Evolutionary conservation across 2,113 vertebrate genomes (phyloP).

Genomic region (Dicaeum eximium): DNA sequence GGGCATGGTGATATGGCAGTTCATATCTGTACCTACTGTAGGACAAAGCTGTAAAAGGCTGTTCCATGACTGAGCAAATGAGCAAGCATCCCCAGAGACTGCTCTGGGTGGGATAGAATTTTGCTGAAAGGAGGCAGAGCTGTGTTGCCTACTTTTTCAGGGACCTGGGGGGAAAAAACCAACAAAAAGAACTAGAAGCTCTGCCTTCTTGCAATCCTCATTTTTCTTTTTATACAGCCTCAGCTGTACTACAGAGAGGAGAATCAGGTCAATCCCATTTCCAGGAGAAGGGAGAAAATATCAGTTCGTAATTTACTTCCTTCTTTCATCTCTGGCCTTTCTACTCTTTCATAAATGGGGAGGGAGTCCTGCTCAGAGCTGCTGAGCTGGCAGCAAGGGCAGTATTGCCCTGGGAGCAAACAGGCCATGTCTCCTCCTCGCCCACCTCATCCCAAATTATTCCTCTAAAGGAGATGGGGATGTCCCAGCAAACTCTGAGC

Average conservation of each 20-base stretch:
- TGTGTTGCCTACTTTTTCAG: not conserved
- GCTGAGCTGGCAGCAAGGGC: not conserved
- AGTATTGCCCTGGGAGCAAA: not conserved
- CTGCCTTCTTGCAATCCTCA: not conserved
- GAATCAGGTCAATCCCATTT: not conserved
- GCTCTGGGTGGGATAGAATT: not conserved
- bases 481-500: not conserved
- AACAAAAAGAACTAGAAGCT: not conserved
- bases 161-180: accelerated
- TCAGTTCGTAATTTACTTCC: not conserved
- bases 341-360: not conserved
- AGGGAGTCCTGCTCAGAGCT: not conserved
- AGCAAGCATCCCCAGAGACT: not conserved
- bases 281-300: not conserved
- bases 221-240: not conserved
- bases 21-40: not conserved
- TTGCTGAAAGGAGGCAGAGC: not conserved
- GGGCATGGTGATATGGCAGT: not conserved
- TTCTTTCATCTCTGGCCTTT: not conserved
- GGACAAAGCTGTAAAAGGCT: not conserved
- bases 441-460: not conserved
- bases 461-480: not conserved
- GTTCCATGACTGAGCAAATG: not conserved
- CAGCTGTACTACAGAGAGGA: not conserved
- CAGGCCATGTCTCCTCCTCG: accelerated